phyloP scores from a whole-genome alignment of 2,888 invertebrate species.

The Tetranychus piercei region DNA sequence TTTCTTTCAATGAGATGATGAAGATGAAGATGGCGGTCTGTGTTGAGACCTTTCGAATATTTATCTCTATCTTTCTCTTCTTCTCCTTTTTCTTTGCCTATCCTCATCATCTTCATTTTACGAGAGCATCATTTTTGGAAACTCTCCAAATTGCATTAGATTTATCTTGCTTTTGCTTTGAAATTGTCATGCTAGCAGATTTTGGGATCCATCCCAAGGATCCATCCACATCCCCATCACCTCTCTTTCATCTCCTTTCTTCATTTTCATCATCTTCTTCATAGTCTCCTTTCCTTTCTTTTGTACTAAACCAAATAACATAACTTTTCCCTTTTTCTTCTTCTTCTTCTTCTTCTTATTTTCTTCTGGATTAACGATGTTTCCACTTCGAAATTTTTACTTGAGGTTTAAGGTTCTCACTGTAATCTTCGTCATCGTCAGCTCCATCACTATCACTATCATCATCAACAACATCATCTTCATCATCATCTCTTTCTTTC shows the following conservation, averaged over 20 bases:
- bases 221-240: not conserved
- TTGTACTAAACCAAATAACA: too few relatives aligned
- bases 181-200: not conserved
- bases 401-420: too few relatives aligned
- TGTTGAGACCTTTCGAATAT: not conserved
- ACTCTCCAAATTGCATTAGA: not conserved
- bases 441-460: not conserved
- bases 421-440: not conserved
- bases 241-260: constrained; percentile 3
- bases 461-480: not conserved
- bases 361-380: too few relatives aligned
- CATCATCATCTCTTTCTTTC: not conserved
- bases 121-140: not conserved
- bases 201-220: not conserved
- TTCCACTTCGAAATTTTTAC: too few relatives aligned
- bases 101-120: not conserved
- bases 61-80: not conserved
- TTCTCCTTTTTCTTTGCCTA: not conserved
- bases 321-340: too few relatives aligned
- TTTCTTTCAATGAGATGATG: not conserved
- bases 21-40: not conserved
- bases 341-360: too few relatives aligned
- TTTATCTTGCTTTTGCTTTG: not conserved
- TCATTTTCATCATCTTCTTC: not conserved
- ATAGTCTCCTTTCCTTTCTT: too few relatives aligned